Conservation (phyloP, 1,140 invertebrate genomes). For the Maniola jurtina region DNA sequence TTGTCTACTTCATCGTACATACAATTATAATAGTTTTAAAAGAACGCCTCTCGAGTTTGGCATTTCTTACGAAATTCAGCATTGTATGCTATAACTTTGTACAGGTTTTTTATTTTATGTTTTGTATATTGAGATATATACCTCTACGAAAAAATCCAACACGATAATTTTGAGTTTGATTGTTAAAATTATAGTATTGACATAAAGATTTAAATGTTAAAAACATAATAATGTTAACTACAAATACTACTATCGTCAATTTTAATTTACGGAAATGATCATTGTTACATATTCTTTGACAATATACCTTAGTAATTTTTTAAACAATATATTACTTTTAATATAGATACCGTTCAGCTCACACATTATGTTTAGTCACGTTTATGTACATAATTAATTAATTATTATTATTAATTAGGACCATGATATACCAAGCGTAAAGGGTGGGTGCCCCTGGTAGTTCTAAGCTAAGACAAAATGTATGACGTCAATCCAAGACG, state of each 20-base stretch:
- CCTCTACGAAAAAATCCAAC: too few relatives aligned
- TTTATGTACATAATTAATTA: background rate
- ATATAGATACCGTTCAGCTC: background rate
- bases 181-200: too few relatives aligned
- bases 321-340: background rate
- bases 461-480: too few relatives aligned
- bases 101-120: conserved; percentile 18
- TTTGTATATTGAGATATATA: too few relatives aligned
- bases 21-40: conserved; percentile 28
- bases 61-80: conserved; percentile 16
- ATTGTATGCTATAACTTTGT: conserved; percentile 28
- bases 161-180: too few relatives aligned
- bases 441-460: too few relatives aligned
- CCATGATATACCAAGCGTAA: too few relatives aligned
- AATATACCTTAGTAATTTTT: background rate
- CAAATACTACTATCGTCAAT: too few relatives aligned
- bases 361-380: background rate
- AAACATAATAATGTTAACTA: too few relatives aligned
- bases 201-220: too few relatives aligned
- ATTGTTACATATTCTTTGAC: background rate
- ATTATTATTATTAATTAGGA: background rate
- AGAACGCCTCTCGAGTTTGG: conserved; percentile 14
- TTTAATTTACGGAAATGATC: too few relatives aligned
- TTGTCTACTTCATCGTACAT: conserved; percentile 58
- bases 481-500: too few relatives aligned